A percentile compares a stretch with the other conserved stretches of the same genome.
These are phyloP conservation scores for Leptura quadrifasciata DNA, from an alignment of 2,888 invertebrate species.

Conservation along the genomic window DNA sequence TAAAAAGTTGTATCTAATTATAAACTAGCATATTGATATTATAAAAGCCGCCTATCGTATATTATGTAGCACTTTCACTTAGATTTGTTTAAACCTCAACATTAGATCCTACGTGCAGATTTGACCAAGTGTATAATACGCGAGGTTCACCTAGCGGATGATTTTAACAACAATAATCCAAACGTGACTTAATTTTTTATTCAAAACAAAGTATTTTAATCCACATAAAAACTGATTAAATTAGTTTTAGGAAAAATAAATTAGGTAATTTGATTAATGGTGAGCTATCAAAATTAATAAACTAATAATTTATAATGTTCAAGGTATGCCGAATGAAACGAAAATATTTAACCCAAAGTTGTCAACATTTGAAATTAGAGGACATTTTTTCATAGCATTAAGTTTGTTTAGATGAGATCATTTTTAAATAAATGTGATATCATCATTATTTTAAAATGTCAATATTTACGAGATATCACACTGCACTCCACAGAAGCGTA, in stretches of 20 bases:
- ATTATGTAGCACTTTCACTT: not conserved
- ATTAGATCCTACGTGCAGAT: not conserved
- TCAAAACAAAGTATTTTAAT: not conserved
- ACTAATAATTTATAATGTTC: no score
- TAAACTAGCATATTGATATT: not conserved
- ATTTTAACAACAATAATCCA: not conserved
- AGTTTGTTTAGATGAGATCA: constrained; percentile 1
- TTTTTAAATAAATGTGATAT: constrained; percentile 5
- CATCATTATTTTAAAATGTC: not conserved
- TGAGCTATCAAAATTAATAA: not conserved
- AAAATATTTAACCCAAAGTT: not conserved
- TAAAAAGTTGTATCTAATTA: not conserved
- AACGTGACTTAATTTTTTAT: not conserved
- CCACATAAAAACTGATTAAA: not conserved
- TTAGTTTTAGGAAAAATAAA: not conserved
- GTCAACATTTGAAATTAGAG: not conserved
- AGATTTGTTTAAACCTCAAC: not conserved
- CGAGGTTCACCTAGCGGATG: not conserved
- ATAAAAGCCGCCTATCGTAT: not conserved
- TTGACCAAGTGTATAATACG: not conserved
- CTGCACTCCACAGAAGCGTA: not conserved
- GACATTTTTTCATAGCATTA: not conserved
- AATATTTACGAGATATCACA: not conserved
- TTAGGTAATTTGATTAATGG: not conserved
- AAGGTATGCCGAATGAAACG: no score